These are phyloP conservation scores for Propithecus deckenii DNA, from an alignment of 2,797 vertebrate species.

Conservation along the genomic window DNA sequence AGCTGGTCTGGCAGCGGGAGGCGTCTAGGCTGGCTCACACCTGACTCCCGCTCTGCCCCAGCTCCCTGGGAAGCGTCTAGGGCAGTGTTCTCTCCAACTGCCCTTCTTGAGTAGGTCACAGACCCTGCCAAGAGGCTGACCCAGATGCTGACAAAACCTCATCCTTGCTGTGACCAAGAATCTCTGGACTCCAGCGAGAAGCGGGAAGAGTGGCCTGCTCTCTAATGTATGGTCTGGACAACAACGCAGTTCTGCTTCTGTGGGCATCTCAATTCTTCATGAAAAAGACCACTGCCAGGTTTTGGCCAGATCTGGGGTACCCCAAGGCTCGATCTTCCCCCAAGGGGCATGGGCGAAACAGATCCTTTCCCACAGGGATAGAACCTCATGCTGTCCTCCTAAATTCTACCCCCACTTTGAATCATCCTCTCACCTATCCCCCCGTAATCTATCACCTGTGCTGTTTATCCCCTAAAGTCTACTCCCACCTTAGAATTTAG, in stretches of 20 bases:
- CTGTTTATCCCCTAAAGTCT: background rate
- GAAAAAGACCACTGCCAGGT: background rate
- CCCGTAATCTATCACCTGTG: too few relatives aligned
- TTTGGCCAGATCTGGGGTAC: background rate
- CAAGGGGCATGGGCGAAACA: background rate
- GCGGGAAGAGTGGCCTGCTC: background rate
- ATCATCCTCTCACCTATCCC: background rate
- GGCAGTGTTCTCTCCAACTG: background rate
- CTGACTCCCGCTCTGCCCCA: background rate
- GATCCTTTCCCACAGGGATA: fast-evolving
- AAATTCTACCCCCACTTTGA: background rate
- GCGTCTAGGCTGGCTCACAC: fast-evolving
- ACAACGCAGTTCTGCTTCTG: background rate
- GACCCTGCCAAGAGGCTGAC: background rate
- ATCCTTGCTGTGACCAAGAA: background rate
- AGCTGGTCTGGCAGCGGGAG: background rate
- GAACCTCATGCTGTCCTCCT: background rate
- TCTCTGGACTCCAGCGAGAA: background rate
- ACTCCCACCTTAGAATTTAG: background rate
- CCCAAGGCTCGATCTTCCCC: background rate
- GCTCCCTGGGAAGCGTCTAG: background rate
- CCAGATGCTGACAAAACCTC: background rate
- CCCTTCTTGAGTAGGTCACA: background rate
- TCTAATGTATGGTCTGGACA: background rate
- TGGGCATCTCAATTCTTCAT: background rate